Evolutionary conservation across 92 coral and sea anemone genomes (phyloP).

Genomic region (Siderastrea siderea): DNA sequence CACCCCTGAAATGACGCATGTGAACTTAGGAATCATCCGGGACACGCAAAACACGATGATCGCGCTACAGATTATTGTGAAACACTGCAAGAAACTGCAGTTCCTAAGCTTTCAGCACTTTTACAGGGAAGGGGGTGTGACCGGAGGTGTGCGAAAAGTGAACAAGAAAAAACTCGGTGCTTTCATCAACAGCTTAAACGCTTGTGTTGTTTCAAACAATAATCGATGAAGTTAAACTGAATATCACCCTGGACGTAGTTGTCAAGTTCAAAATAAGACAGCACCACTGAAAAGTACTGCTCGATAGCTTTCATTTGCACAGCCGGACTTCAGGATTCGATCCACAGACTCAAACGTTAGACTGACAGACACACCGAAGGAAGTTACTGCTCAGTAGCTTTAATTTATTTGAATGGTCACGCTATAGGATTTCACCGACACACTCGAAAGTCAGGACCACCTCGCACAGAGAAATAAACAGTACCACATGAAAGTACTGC

Average conservation of each 20-base stretch:
- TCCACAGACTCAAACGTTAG: too few species aligned
- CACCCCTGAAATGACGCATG: slow-evolving; percentile 74
- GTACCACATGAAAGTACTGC: too few species aligned
- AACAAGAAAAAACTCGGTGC: slow-evolving; percentile 78
- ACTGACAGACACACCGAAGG: too few species aligned
- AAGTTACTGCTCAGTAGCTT: too few species aligned
- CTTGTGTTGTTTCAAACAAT: slow-evolving; percentile 53
- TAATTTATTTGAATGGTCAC: too few species aligned
- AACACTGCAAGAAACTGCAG: slow-evolving; percentile 68
- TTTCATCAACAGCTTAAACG: slow-evolving; percentile 71
- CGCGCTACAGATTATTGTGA: slow-evolving; percentile 78
- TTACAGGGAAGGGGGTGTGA: slow-evolving; percentile 47
- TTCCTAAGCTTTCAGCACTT: slow-evolving; percentile 87
- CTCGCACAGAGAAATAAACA: too few species aligned
- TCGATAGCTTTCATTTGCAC: background rate
- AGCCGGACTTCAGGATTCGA: too few species aligned
- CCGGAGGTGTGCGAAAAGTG: slow-evolving; percentile 77
- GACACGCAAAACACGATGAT: slow-evolving; percentile 73
- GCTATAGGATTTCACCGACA: too few species aligned
- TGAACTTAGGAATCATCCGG: slow-evolving; percentile 80
- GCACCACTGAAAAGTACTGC: background rate
- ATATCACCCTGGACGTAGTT: background rate
- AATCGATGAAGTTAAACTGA: background rate
- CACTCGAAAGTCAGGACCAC: too few species aligned
- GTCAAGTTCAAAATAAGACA: background rate